Base-by-base conservation (phyloP, 2,797 vertebrate species). In the Tokudaia muenninki region DNA sequence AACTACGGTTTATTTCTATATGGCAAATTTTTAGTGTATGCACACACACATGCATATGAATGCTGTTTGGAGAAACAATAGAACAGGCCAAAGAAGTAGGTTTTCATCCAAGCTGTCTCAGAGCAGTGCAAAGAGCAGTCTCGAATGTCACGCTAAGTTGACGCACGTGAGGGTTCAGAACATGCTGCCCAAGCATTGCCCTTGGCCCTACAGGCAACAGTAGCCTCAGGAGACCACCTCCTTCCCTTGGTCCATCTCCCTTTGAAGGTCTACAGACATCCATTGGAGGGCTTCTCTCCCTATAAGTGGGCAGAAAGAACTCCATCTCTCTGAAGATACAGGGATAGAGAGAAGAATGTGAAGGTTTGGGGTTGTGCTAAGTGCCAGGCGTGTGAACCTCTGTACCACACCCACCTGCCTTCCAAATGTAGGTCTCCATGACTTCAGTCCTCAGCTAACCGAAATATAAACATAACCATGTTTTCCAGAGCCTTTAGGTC, bases 21-120 rank as follows among this genome's bases (percentile, higher is more conserved):
- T 31, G 65, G 87, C 24, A 65, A 81, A 67, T 41, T 22, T 57
- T 77, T 37, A 37, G 37, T 81, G 26, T 24, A 52, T n/a, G 59
- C 59, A 50, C 21, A 55, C 47, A 14, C 44, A 52, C 72, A 55
- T 6, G 41, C 34, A 65, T 44, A 79, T 26, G 22, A 65, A 89
- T 61, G 34, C 31, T 44, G 74, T 91, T 90, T 95, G 31, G n/a
- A 77, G 90, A 92, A 92, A 75, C 4, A 87, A 61, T 44, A 90
- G 72, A 90, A 59, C 4, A 70, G 52, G 2, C 17, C 19, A 82
- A 75, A 83, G 47, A 74, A 72, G 26, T 13, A 41, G n/a, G 11
- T 86, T 95, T 89, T 93, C 59, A 93, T 41, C 52, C 67, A 67
- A 74, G 21, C 75, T 81, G 2, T 79, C 55, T 34, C 80, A 6